Evolutionary conservation across 2,888 invertebrate genomes (phyloP).

Genomic region (Hirtodrosophila cameraria): DNA sequence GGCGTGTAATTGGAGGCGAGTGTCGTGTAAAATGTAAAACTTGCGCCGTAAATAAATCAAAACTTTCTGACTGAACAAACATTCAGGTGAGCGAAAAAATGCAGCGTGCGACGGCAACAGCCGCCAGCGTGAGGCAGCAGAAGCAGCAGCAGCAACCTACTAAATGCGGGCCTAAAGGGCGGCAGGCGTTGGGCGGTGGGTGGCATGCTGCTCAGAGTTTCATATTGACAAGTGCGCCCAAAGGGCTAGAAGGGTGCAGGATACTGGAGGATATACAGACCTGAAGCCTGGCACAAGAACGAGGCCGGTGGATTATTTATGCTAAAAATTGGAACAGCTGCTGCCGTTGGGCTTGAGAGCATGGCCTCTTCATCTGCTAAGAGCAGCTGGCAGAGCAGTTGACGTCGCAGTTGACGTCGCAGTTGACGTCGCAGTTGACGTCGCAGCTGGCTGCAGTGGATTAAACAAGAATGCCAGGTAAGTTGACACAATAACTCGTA

Average conservation of each 20-base stretch:
- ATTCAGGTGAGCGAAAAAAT: constrained; percentile 80
- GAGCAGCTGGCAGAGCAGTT: constrained; percentile 20
- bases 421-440: constrained; percentile 19
- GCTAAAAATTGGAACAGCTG: constrained; percentile 78
- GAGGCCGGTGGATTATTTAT: constrained; percentile 69
- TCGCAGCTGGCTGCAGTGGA: constrained; percentile 3
- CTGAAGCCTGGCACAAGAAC: constrained; percentile 34
- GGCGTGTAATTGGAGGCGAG: constrained; percentile 79
- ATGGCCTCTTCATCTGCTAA: constrained; percentile 36
- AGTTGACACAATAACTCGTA: constrained; percentile 10
- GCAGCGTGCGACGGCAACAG: constrained; percentile 60
- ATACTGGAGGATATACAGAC: constrained; percentile 9
- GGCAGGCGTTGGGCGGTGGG: background rate
- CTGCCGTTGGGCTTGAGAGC: constrained; percentile 41
- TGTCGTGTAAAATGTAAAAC: constrained; percentile 81
- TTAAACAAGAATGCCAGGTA: constrained; percentile 13
- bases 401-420: constrained; percentile 1
- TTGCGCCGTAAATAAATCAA: constrained; percentile 81
- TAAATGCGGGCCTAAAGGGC: constrained; percentile 44
- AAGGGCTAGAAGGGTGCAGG: constrained; percentile 7
- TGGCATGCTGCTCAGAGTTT: constrained; percentile 42
- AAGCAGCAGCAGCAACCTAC: constrained; percentile 36
- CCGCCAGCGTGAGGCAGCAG: constrained; percentile 26
- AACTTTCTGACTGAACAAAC: constrained; percentile 80
- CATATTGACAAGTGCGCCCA: constrained; percentile 70